Conservation (phyloP, 2,113 vertebrate genomes). For the Chunga burmeisteri region DNA sequence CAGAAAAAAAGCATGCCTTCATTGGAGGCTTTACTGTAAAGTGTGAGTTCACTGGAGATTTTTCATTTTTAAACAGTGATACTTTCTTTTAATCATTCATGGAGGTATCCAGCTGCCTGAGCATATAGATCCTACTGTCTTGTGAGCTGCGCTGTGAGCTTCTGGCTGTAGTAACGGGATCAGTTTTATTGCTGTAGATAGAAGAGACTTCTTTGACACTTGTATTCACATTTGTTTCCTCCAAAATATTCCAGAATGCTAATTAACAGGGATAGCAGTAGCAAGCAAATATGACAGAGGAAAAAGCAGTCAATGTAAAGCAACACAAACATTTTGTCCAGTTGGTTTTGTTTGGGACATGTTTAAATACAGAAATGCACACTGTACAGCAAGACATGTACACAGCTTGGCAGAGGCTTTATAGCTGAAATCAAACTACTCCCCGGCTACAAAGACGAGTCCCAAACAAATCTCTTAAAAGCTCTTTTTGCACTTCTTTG, state of each 20-base stretch:
- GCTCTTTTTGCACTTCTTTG: neutral
- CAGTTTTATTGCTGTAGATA: neutral
- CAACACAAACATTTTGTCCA: neutral
- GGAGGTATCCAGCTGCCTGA: neutral
- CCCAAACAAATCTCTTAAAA: neutral
- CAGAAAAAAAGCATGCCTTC: neutral
- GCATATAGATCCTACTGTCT: neutral
- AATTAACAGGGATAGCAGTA: neutral
- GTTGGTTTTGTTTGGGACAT: neutral
- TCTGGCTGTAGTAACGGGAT: neutral
- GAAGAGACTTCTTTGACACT: neutral
- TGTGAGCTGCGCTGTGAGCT: neutral
- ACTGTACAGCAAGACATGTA: neutral
- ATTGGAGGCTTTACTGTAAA: neutral
- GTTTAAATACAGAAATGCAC: neutral
- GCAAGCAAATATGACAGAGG: neutral
- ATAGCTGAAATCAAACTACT: neutral
- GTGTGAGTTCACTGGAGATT: neutral
- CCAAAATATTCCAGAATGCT: neutral
- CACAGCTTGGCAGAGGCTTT: neutral
- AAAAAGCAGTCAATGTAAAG: neutral
- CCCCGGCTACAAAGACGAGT: neutral
- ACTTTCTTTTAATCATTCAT: neutral
- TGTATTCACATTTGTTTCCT: neutral
- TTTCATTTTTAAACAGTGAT: neutral